Percentiles rank a stretch among this genome's conserved stretches.
Evolutionary conservation across 2,797 vertebrate genomes (phyloP).

Genomic region (Dermochelys coriacea): DNA sequence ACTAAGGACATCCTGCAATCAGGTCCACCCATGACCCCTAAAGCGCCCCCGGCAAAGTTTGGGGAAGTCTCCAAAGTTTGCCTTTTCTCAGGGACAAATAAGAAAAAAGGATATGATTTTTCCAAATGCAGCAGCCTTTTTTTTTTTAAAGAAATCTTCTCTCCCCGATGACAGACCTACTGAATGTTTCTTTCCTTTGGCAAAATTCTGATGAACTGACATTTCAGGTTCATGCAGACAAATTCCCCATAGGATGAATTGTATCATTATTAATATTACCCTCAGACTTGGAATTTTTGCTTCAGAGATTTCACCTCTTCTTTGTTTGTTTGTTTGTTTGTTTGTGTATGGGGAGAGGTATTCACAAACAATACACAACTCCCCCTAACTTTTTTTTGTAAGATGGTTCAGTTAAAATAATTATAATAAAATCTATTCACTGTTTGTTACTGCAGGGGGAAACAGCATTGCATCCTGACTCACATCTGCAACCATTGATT

Average conservation of each 20-base stretch:
- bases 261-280: conserved; percentile 66
- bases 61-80: neutral
- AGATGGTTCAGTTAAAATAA: conserved; percentile 76
- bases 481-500: conserved; percentile 81
- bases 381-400: conserved; percentile 35
- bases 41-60: neutral
- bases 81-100: neutral
- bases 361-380: conserved; percentile 45
- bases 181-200: conserved; percentile 76
- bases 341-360: conserved; percentile 44
- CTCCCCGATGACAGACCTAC: conserved; percentile 48
- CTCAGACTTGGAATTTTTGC: conserved; percentile 7
- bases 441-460: conserved; percentile 72
- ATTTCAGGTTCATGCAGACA: conserved; percentile 76
- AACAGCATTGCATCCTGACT: conserved; percentile 67
- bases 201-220: conserved; percentile 72
- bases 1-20: neutral
- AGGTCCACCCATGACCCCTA: neutral
- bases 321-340: conserved; percentile 26
- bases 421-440: conserved; percentile 83
- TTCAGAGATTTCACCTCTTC: conserved; percentile 63
- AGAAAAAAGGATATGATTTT: neutral
- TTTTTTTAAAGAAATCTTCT: neutral
- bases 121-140: neutral
- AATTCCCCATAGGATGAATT: conserved; percentile 70